Conservation (phyloP, 2,797 vertebrate species). For the Aulostomus chinensis region DNA sequence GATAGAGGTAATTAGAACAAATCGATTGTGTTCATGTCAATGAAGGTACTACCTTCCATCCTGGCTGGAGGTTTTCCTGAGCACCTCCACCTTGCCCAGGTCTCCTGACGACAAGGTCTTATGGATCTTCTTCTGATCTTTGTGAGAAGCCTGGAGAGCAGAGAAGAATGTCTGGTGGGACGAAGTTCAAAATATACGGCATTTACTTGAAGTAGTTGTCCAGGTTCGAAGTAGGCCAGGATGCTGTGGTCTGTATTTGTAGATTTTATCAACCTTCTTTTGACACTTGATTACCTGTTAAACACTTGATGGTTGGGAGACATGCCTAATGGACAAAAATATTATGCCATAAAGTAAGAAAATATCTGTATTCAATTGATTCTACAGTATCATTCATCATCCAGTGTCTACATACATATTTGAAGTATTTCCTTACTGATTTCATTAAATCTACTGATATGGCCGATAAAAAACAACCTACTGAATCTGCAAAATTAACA, state of each 20-base stretch:
- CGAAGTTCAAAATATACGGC: not conserved
- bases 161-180: not conserved
- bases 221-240: not conserved
- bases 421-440: not conserved
- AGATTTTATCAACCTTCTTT: too few species aligned
- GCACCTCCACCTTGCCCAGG: constrained; percentile 83
- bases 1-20: not conserved
- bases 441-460: not conserved
- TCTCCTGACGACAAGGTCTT: constrained; percentile 97
- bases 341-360: not conserved
- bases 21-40: not conserved
- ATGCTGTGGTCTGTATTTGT: too few species aligned
- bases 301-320: too few species aligned
- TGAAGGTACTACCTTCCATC: constrained; percentile 84
- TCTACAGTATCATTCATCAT: too few species aligned
- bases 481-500: too few species aligned
- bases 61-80: constrained; percentile 82
- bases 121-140: constrained; percentile 88
- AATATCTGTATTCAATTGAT: too few species aligned
- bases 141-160: constrained; percentile 61
- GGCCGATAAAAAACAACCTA: constrained; percentile 2
- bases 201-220: not conserved
- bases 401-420: too few species aligned
- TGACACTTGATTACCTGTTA: too few species aligned
- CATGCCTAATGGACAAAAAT: not conserved